Evolutionary conservation across 1,140 invertebrate species (phyloP), one percentile per base, ranked within the genome.

Genomic region (Drosophila insularis): DNA sequence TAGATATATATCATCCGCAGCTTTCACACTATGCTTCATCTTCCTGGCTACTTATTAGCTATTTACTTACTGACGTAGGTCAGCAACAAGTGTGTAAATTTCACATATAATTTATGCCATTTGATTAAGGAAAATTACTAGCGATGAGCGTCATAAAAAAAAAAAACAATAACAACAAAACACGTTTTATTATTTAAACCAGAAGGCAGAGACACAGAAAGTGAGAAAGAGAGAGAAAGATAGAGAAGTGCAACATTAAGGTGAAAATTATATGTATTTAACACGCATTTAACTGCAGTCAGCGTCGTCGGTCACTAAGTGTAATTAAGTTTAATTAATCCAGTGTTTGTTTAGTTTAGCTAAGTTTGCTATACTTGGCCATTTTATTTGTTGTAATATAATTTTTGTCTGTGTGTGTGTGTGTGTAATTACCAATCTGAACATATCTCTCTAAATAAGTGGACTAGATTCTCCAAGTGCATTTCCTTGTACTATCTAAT

Each of bases 81-180:
- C 78, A 86, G 70, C 66, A 61, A 27, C 50, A n/a, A 27, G 32
- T 67, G 59, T 32, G 68, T 85, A 74, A 78, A 86, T 74, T 69
- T 71, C 62, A 50, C 71, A 86, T 78, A 86, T 78, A 50, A 50
- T 74, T 78, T 54, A 74, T 64, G 37, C 35, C 63, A 78, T 68
- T 79, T 76, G 62, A 87, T 87, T 73, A 62, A 89, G 84, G 84
- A 89, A 87, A 87, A 89, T 77, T 69, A 78, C 82, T 71, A 17
- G 19, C 66, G 61, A 72, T 63, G 59, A 53, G 54, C 68, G 77
- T 71, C 61, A 71, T 55, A 74, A 35, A 35, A 35, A 35, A 13
- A 27, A 27, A 27, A 27, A 27, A 27, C 27, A 6, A 27, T 27
- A 27, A 27, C 27, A 27, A 27, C 5, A 71, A 85, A 82, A 87